Evolutionary conservation across 1,140 invertebrate genomes (phyloP).

Genomic region (Centruroides sculpturatus): DNA sequence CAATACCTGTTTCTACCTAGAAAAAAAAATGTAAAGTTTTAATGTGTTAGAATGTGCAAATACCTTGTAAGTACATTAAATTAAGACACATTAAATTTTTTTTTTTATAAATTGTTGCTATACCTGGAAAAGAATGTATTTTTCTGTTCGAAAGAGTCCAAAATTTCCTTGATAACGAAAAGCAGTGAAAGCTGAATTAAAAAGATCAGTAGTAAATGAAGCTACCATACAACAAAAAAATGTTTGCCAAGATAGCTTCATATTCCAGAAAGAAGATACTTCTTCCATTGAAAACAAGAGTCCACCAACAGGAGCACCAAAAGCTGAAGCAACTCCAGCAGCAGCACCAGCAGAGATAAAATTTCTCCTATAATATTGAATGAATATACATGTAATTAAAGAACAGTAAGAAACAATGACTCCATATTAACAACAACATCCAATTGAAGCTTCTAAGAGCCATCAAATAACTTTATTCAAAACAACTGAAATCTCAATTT

Average conservation of each 20-base stretch:
- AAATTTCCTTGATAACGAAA: conserved; percentile 29
- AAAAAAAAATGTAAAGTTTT: neutral
- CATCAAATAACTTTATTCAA: neutral
- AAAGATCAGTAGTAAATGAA: conserved; percentile 62
- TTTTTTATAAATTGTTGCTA: too few relatives aligned
- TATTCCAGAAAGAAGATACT: conserved; percentile 96
- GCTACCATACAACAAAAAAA: conserved; percentile 98
- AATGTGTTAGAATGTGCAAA: too few relatives aligned
- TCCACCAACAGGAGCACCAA: conserved; percentile 95
- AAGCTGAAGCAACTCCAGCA: conserved; percentile 96
- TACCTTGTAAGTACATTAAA: too few relatives aligned
- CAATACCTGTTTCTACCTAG: conserved; percentile 11
- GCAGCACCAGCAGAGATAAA: conserved; percentile 92
- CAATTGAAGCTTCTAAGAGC: neutral
- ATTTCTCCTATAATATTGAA: conserved; percentile 20
- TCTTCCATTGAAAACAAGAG: conserved; percentile 96
- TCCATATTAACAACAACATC: neutral
- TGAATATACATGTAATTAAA: neutral
- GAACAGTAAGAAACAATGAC: neutral
- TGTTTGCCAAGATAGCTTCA: conserved; percentile 97
- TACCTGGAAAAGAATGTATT: conserved; percentile 14
- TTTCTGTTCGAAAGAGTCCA: conserved; percentile 28
- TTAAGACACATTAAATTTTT: too few relatives aligned
- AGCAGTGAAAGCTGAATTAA: conserved; percentile 29
- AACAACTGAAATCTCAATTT: neutral